Evolutionary conservation across 2,113 vertebrate genomes (phyloP).

Genomic region (Cairina moschata): DNA sequence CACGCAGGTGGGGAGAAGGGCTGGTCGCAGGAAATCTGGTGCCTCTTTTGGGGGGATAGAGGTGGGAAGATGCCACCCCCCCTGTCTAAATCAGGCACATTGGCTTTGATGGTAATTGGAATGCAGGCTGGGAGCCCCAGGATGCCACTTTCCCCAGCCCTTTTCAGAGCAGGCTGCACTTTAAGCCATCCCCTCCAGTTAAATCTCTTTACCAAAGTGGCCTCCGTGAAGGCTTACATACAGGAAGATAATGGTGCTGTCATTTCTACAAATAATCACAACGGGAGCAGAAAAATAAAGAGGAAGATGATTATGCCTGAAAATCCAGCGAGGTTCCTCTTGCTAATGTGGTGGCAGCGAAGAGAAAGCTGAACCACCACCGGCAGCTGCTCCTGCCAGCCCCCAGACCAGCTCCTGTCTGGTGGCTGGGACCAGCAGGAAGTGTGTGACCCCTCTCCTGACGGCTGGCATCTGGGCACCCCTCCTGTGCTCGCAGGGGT

Average conservation of each 20-base stretch:
- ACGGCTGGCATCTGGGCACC: not conserved
- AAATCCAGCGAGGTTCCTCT: slow-evolving; percentile 23
- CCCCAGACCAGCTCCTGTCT: not conserved
- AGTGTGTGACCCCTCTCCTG: not conserved
- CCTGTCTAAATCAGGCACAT: not conserved
- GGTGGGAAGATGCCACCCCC: not conserved
- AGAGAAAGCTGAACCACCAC: not conserved
- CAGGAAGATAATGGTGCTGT: slow-evolving; percentile 56
- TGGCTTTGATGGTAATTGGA: not conserved
- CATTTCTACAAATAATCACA: slow-evolving; percentile 56
- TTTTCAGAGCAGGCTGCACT: slow-evolving; percentile 42
- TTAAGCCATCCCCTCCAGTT: slow-evolving; percentile 48
- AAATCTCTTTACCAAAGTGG: slow-evolving; percentile 49
- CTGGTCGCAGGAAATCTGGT: not conserved
- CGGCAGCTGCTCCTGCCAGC: not conserved
- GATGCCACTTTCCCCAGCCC: slow-evolving; percentile 26
- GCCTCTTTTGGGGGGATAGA: not conserved
- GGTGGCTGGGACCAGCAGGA: not conserved
- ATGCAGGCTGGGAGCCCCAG: not conserved
- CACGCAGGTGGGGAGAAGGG: slow-evolving; percentile 16
- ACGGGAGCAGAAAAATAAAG: slow-evolving; percentile 32
- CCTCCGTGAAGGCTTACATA: slow-evolving; percentile 18
- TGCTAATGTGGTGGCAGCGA: not conserved
- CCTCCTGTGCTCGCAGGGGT: not conserved
- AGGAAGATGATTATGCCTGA: not conserved